Percentiles rank a stretch among this genome's conserved stretches.
phyloP scores from a whole-genome alignment of 2,113 vertebrate species.

The Pangasianodon hypophthalmus region DNA sequence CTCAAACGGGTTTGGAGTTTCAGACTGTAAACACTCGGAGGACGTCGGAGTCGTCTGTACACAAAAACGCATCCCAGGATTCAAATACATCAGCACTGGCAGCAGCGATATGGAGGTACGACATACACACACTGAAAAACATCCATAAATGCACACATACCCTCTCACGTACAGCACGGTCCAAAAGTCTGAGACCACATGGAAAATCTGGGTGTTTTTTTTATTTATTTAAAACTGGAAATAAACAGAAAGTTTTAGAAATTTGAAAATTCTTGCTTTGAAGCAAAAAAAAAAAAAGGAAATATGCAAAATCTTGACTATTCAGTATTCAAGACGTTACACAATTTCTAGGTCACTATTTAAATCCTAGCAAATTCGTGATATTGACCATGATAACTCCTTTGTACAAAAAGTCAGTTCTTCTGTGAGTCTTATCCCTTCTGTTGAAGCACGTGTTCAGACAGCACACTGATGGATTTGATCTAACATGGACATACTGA shows the following conservation, averaged over 20 bases:
- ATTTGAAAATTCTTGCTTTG: not conserved
- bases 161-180: not conserved
- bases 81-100: conserved; percentile 80
- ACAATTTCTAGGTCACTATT: too few species aligned
- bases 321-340: too few species aligned
- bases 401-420: too few species aligned
- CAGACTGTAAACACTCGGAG: conserved; percentile 91
- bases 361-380: too few species aligned
- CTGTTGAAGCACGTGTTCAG: too few species aligned
- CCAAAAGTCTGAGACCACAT: not conserved
- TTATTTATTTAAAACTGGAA: not conserved
- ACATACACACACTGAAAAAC: not conserved
- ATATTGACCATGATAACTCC: too few species aligned
- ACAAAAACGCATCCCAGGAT: conserved; percentile 88
- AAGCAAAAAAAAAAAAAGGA: not conserved
- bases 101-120: conserved; percentile 80
- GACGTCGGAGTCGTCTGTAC: conserved; percentile 90
- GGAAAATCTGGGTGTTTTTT: not conserved
- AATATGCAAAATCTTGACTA: not conserved
- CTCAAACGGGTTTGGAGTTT: conserved; percentile 89
- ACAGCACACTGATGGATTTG: too few species aligned
- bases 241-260: not conserved
- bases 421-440: too few species aligned
- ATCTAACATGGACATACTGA: too few species aligned
- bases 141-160: not conserved